Evolutionary conservation across 1,140 invertebrate species (phyloP).

Genomic region (Phenacoccus solenopsis): DNA sequence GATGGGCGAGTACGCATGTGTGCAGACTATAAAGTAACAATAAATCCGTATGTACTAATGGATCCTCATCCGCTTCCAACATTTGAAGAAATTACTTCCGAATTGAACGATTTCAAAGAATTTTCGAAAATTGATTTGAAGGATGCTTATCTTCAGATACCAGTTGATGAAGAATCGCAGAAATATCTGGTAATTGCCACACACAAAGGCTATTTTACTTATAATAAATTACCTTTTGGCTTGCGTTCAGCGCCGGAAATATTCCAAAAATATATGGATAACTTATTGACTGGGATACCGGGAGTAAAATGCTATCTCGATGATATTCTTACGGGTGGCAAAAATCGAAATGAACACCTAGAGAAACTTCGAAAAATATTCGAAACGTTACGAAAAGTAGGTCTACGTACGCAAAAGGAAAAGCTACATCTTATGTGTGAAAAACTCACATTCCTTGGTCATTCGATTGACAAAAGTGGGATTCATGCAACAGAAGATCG

Average conservation of each 20-base stretch:
- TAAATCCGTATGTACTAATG: constrained; percentile 29
- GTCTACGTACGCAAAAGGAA: constrained; percentile 18
- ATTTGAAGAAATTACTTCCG: constrained; percentile 36
- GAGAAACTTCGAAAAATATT: constrained; percentile 19
- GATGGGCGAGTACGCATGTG: constrained; percentile 36
- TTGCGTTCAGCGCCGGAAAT: constrained; percentile 32
- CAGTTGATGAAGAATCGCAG: constrained; percentile 31
- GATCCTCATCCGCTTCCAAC: constrained; percentile 35
- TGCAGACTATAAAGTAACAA: constrained; percentile 37
- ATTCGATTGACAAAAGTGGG: constrained; percentile 31
- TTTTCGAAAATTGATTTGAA: constrained; percentile 38
- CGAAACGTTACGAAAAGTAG: not conserved
- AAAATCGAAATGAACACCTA: constrained; percentile 19
- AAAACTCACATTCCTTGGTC: constrained; percentile 32
- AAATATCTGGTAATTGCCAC: constrained; percentile 38
- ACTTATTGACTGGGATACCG: constrained; percentile 28
- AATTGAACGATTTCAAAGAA: constrained; percentile 32
- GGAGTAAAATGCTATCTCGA: constrained; percentile 24
- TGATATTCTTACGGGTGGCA: constrained; percentile 23
- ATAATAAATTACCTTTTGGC: constrained; percentile 33
- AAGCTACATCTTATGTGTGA: constrained; percentile 29
- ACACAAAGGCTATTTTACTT: constrained; percentile 30
- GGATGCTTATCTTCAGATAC: constrained; percentile 40
- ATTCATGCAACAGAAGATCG: constrained; percentile 32
- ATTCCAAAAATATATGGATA: constrained; percentile 35